A percentile compares a stretch with the other conserved stretches of the same genome.
Evolutionary conservation across 2,797 vertebrate species (phyloP).

Genomic region (Lepus oiostolus): DNA sequence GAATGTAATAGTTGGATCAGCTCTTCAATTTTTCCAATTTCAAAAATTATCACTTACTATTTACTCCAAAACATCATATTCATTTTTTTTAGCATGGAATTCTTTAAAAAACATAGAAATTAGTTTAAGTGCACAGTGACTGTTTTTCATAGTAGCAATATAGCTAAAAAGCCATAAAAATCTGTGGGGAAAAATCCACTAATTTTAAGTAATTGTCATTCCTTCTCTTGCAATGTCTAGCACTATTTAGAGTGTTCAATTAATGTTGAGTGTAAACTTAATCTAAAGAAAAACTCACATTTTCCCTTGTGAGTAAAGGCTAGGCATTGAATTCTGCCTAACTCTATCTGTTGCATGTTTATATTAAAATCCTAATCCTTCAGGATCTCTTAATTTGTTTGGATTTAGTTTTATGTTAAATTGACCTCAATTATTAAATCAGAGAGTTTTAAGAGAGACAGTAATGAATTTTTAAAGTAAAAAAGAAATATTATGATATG

Average conservation of each 20-base stretch:
- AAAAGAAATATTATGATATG: background rate
- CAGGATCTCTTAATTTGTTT: background rate
- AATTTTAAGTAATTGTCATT: constrained; percentile 31
- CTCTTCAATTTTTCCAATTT: background rate
- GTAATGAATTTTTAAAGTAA: background rate
- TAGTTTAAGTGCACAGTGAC: background rate
- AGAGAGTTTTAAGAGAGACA: background rate
- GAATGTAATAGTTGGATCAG: background rate
- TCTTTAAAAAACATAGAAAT: background rate
- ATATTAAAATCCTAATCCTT: constrained; percentile 1
- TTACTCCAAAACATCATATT: background rate
- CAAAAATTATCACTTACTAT: background rate
- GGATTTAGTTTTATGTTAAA: background rate
- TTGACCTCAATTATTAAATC: background rate
- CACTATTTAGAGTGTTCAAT: background rate
- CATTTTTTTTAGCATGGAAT: background rate
- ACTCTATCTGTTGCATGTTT: constrained; percentile 15
- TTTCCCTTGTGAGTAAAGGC: background rate
- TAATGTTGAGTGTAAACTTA: background rate
- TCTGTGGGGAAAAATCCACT: background rate
- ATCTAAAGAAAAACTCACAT: background rate
- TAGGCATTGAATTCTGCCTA: background rate
- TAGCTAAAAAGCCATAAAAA: background rate
- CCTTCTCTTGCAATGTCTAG: background rate
- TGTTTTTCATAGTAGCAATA: background rate